Percentiles rank a stretch among this genome's conserved stretches.
These are phyloP conservation scores for Chironomus striatipennis DNA, from an alignment of 1,140 invertebrate genomes.

Conservation along the genomic window DNA sequence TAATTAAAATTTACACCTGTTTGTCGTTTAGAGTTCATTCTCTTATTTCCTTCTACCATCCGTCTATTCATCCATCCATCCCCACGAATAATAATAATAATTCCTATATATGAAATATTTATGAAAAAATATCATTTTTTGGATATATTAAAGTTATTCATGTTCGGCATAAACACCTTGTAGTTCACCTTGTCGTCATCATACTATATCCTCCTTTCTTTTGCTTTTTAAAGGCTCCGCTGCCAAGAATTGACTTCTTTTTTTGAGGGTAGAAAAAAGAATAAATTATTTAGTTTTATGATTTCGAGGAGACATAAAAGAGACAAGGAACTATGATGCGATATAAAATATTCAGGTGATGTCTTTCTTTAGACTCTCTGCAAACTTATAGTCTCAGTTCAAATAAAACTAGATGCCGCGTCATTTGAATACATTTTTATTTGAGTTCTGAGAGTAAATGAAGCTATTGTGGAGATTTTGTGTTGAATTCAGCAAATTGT, in stretches of 20 bases:
- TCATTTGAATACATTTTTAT: too few relatives aligned
- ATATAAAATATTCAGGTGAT: conserved; percentile 18
- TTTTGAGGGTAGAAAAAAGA: background rate
- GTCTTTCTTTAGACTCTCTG: background rate
- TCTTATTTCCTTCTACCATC: background rate
- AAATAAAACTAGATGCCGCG: too few relatives aligned
- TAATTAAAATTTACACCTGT: conserved; percentile 22
- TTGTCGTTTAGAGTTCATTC: background rate
- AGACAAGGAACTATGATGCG: background rate
- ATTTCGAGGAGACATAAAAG: background rate
- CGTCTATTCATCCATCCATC: background rate
- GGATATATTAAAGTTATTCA: background rate
- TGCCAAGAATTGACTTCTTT: too few relatives aligned
- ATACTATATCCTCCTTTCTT: too few relatives aligned
- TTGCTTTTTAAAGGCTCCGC: too few relatives aligned
- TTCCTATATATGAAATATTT: conserved; percentile 16
- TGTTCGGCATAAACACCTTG: conserved; percentile 21
- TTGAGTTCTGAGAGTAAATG: too few relatives aligned
- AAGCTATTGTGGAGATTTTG: too few relatives aligned
- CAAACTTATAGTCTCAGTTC: background rate
- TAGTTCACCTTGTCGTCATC: background rate
- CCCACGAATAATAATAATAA: background rate
- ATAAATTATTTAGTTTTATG: background rate
- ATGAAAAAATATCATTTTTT: background rate
- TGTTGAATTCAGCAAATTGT: too few relatives aligned